Evolutionary conservation across 1,140 invertebrate genomes (phyloP).

Genomic region (Papilio dardanus): DNA sequence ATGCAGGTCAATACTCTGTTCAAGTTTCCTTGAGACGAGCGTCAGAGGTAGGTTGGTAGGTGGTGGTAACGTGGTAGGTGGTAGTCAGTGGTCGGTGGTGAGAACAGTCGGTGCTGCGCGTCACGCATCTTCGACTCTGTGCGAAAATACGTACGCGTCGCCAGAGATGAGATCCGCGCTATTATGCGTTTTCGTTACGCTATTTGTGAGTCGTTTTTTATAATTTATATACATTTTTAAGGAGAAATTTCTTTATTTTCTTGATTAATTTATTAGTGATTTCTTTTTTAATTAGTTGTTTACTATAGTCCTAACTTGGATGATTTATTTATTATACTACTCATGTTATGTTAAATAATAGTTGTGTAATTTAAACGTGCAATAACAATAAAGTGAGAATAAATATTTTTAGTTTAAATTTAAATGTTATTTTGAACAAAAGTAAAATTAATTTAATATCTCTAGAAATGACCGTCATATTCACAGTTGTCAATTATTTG

Average conservation of each 20-base stretch:
- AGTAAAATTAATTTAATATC: too few relatives aligned
- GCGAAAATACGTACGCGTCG: conserved; percentile 50
- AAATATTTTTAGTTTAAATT: too few relatives aligned
- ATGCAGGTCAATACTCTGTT: conserved; percentile 26
- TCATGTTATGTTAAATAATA: too few relatives aligned
- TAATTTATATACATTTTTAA: neutral
- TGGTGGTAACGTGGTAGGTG: conserved; percentile 47
- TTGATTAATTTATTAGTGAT: conserved; percentile 30
- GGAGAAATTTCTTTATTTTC: conserved; percentile 43
- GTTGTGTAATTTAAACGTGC: too few relatives aligned
- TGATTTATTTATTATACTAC: too few relatives aligned
- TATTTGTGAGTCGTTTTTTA: conserved; percentile 64
- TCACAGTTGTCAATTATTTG: too few relatives aligned
- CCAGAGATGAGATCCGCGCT: conserved; percentile 67
- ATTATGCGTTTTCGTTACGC: conserved; percentile 65
- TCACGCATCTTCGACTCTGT: conserved; percentile 51
- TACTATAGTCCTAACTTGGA: too few relatives aligned
- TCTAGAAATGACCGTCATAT: too few relatives aligned
- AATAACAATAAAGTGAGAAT: too few relatives aligned
- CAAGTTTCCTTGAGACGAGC: conserved; percentile 23
- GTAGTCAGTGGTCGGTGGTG: conserved; percentile 26
- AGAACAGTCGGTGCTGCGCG: conserved; percentile 55
- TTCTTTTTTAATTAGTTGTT: neutral
- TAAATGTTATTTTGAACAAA: too few relatives aligned
- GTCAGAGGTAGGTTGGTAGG: conserved; percentile 24